Base-by-base conservation (phyloP, 2,888 invertebrate species). In the Glyphotaelius pellucidus region DNA sequence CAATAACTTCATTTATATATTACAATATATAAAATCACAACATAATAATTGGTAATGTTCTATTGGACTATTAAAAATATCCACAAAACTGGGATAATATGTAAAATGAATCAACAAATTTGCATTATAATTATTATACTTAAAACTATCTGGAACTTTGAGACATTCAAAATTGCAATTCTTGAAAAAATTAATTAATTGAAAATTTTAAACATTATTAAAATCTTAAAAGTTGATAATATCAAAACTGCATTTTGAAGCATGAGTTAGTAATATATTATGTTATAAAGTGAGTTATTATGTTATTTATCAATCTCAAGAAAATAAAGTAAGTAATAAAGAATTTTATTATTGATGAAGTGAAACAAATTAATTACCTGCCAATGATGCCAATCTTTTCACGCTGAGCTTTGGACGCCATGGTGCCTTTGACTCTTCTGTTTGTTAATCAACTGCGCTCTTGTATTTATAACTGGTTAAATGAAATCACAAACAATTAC, bases 321-420 rank as follows among this genome's bases (percentile, higher is more conserved):
- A 5, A 81, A 83, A 15, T 11, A 32, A 32, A 83, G 32, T 9
- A 83, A 32, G 31, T 83, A 5, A 83, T 15, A 83, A 31, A 9
- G 32, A 83, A 25, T 14, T 2, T 35, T 35, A 9, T 25, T 35
- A 38, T 35, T 32, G 19, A 35, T 32, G 1, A 83, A 35, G 35
- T 83, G 25, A 32, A 83, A 83, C 9, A 42, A 32, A 9, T 35
- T 25, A 47, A 94, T 95, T 95, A 98, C 98, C 98, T 98, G 94
- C 98, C 98, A 93, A 98, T 96, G 93, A 98, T 98, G 93, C 97
- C 98, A 94, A 98, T 97, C 95, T 97, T 98, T 95, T 97, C 97
- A 91, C 90, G 80, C 42, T 80, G 80, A 12, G 81, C 52, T 30
- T 81, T 47, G 52, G 91, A 47, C 30, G 91, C 88, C 91, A 91